Percentiles rank a stretch among this genome's conserved stretches.
phyloP scores from a whole-genome alignment of 2,888 invertebrate species.

The Agapostemon virescens region DNA sequence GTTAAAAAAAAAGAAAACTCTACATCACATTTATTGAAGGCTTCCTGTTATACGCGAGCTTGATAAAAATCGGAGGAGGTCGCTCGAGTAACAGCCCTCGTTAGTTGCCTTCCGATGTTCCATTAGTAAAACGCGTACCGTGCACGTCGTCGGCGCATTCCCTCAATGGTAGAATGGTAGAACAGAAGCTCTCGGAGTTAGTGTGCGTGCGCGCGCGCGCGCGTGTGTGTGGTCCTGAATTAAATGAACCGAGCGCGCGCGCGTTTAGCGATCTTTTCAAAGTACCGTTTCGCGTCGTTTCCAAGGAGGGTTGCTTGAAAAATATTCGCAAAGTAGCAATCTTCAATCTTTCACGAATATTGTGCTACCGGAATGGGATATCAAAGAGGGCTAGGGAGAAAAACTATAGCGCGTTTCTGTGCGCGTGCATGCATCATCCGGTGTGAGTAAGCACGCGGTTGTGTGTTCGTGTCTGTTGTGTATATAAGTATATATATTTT shows the following conservation, averaged over 20 bases:
- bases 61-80: not conserved
- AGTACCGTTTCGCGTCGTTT: not conserved
- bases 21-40: not conserved
- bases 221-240: too few relatives aligned
- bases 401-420: conserved; percentile 52
- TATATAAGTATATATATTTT: too few relatives aligned
- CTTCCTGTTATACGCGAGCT: not conserved
- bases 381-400: conserved; percentile 12
- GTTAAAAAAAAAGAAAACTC: not conserved
- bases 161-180: not conserved
- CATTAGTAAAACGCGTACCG: not conserved
- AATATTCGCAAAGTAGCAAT: conserved; percentile 11
- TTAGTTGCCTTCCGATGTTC: not conserved
- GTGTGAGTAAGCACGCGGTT: conserved; percentile 19
- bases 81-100: conserved; percentile 5
- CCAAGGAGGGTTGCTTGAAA: conserved; percentile 7
- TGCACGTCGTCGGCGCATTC: not conserved
- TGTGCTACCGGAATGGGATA: conserved; percentile 28
- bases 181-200: not conserved
- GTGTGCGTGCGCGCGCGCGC: not conserved
- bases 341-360: conserved; percentile 28
- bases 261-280: not conserved
- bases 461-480: conserved; percentile 41
- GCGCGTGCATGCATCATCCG: conserved; percentile 63
- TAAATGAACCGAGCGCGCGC: conserved; percentile 4